These are phyloP conservation scores for Saturnia japonica DNA, from an alignment of 2,888 invertebrate species.

Conservation along the genomic window DNA sequence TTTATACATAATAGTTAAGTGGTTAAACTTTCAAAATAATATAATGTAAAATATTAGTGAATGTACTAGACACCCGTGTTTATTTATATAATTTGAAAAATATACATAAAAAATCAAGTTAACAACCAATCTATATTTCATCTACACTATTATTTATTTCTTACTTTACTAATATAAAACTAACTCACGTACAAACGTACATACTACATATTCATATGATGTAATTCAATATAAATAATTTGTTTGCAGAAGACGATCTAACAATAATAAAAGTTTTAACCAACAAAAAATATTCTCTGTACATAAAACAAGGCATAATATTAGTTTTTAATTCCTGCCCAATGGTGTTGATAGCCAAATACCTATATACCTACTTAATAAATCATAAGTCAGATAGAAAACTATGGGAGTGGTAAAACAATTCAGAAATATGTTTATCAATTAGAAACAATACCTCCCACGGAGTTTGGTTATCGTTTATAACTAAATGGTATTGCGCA, in stretches of 20 bases:
- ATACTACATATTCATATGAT: no score
- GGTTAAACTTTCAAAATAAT: no score
- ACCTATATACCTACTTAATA: background rate
- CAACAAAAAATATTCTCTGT: no score
- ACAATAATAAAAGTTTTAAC: background rate
- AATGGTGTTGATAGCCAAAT: background rate
- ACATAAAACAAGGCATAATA: background rate
- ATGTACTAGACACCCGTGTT: no score
- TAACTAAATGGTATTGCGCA: conserved; percentile 65
- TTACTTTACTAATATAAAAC: no score
- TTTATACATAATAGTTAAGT: no score
- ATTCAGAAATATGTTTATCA: background rate
- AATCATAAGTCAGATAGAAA: background rate
- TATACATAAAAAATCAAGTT: background rate
- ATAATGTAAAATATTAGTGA: no score
- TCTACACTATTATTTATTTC: background rate
- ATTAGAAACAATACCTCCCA: conserved; percentile 60
- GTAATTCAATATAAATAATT: no score
- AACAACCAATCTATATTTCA: background rate
- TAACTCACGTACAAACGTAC: no score
- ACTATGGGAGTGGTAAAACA: background rate
- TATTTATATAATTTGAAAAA: background rate
- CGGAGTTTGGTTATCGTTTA: conserved; percentile 58
- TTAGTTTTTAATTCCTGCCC: background rate
- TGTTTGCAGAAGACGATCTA: no score